Evolutionary conservation across 2,797 vertebrate genomes (phyloP).

Genomic region (Epinephelus malabaricus): DNA sequence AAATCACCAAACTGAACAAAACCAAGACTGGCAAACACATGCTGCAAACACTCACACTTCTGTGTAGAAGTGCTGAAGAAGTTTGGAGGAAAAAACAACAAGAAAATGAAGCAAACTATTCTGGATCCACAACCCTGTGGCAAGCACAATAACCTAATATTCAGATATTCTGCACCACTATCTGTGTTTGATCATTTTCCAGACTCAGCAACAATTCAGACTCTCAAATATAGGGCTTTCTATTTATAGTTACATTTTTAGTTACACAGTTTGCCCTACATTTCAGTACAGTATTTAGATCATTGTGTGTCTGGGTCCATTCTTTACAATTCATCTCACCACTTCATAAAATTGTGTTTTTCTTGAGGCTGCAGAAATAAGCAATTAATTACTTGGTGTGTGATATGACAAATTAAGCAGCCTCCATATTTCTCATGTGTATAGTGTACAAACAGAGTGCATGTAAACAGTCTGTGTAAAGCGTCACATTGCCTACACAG

Average conservation of each 20-base stretch:
- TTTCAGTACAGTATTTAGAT: background rate
- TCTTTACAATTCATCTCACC: background rate
- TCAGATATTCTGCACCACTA: background rate
- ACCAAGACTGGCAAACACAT: background rate
- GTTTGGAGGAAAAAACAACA: background rate
- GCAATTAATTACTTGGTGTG: background rate
- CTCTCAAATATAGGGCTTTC: background rate
- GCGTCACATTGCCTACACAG: conserved; percentile 11
- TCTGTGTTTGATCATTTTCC: background rate
- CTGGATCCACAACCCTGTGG: background rate
- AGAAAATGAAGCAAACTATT: background rate
- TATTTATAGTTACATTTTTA: background rate
- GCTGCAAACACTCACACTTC: background rate
- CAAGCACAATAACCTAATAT: background rate
- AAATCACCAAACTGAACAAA: background rate
- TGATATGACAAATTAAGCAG: conserved; percentile 25
- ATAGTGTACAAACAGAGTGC: conserved; percentile 35
- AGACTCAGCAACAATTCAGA: background rate
- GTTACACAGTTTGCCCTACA: background rate
- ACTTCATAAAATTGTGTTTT: background rate
- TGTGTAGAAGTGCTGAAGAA: background rate
- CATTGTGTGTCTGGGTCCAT: background rate
- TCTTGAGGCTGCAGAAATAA: conserved; percentile 2
- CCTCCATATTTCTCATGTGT: conserved; percentile 29
- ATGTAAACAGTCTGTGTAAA: conserved; percentile 57